These are phyloP conservation scores for Columba guinea DNA, from an alignment of 2,797 vertebrate genomes.

Conservation along the genomic window DNA sequence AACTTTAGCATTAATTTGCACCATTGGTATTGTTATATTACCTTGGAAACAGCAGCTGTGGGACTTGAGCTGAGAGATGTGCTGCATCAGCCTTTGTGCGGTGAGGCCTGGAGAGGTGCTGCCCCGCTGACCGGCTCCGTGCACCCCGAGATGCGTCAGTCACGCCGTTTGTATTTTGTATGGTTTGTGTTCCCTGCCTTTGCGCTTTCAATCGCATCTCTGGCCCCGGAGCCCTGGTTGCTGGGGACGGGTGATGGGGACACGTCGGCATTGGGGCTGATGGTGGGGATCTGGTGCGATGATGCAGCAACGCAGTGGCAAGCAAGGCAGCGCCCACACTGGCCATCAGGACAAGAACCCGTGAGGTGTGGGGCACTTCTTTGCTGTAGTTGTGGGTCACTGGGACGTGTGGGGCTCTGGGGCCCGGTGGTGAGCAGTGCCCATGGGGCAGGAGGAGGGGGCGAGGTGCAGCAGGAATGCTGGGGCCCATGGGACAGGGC, in stretches of 20 bases:
- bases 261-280: background rate
- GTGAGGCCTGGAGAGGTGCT: background rate
- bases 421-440: background rate
- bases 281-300: no score
- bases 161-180: fast-evolving
- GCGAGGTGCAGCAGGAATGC: background rate
- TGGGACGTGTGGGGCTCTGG: background rate
- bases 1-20: background rate
- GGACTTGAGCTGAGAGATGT: background rate
- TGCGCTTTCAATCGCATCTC: background rate
- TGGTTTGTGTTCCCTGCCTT: background rate
- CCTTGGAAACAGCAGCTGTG: background rate
- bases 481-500: background rate
- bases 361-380: background rate
- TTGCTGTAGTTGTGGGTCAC: background rate
- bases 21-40: background rate
- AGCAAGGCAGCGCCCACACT: background rate
- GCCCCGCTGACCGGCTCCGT: background rate
- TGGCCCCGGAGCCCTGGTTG: background rate
- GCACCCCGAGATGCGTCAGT: fast-evolving
- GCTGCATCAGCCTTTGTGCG: background rate
- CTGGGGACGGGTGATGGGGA: background rate
- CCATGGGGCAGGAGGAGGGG: background rate
- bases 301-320: background rate
- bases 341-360: fast-evolving